Evolutionary conservation across 2,888 invertebrate species (phyloP), one percentile per base, ranked within the genome.

Genomic region (Cantharis flavilabris): DNA sequence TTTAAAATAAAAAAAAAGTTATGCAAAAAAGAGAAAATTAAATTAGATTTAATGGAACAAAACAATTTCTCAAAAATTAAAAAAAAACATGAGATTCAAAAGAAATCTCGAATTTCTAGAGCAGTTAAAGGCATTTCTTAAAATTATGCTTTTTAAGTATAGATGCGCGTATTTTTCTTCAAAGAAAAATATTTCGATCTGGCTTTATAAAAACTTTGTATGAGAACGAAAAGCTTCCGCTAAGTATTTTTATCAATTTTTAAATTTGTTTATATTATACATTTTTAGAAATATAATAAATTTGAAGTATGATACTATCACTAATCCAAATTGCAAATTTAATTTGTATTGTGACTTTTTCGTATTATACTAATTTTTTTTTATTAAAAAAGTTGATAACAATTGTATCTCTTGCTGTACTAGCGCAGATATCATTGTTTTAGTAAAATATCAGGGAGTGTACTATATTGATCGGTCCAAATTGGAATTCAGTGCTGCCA

Each of bases 391-490:
- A 75, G 71, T 70, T 64, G 14, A 70, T 62, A 75, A 75, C 33
- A 72, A 75, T 72, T 75, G 75, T 69, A 26, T 62, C 71, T 69
- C 23, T 20, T 75, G 64, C 7, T 77, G 77, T 77, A 77, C 73
- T 71, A 74, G 73, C 71, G 77, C 77, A 77, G 77, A 74, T 77
- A 77, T 74, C 75, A 81, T 81, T 81, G 80, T 81, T 81, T 81
- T 71, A 79, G 72, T 70, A 33, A 73, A 70, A 65, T 79, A 78
- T 79, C 74, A 76, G 77, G 74, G 82, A 81, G 78, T 82, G 81
- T 81, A 81, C 82, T 70, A 80, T 82, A 82, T 82, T 82, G 82
- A 82, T 82, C 82, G 82, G 81, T 76, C 80, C 80, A 75, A 80
- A 76, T 78, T 71, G 62, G 75, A 75, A 77, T 69, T 26, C 80